A percentile compares a stretch with the other conserved stretches of the same genome.
Conservation (phyloP, 2,797 vertebrate species). For the Falco rusticolus region DNA sequence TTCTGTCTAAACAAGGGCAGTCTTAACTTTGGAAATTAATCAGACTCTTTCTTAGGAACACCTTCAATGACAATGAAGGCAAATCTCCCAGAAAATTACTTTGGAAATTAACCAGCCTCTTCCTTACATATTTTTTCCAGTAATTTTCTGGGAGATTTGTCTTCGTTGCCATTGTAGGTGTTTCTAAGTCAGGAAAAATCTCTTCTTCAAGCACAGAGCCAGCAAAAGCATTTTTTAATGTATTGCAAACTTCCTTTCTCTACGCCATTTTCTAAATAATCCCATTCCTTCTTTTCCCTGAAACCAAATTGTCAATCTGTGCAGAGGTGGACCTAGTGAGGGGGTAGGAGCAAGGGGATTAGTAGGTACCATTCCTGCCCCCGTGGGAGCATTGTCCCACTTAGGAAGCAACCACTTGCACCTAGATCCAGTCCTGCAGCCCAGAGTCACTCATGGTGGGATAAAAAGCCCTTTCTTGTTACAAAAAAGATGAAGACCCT, state of each 20-base stretch:
- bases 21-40: constrained; percentile 34
- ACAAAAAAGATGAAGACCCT: neutral
- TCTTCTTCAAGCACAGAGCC: neutral
- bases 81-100: constrained; percentile 16
- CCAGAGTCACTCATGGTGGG: neutral
- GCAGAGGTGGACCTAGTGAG: neutral
- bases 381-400: rapidly evolving
- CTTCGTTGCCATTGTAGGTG: neutral
- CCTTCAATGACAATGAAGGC: constrained; percentile 22
- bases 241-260: neutral
- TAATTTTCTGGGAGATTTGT: constrained; percentile 21
- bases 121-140: constrained; percentile 19
- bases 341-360: neutral
- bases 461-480: neutral
- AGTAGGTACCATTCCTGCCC: neutral
- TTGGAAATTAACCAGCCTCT: constrained; percentile 24
- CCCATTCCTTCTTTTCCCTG: neutral
- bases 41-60: constrained; percentile 22
- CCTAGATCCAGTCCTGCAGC: neutral
- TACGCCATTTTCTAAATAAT: neutral
- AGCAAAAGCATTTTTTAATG: constrained; percentile 23
- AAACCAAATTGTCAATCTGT: neutral
- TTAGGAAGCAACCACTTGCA: neutral
- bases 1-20: constrained; percentile 38
- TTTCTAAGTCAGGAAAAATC: constrained; percentile 15